Base-by-base conservation (phyloP, 2,888 invertebrate genomes). In the Digitonthophagus gazella region DNA sequence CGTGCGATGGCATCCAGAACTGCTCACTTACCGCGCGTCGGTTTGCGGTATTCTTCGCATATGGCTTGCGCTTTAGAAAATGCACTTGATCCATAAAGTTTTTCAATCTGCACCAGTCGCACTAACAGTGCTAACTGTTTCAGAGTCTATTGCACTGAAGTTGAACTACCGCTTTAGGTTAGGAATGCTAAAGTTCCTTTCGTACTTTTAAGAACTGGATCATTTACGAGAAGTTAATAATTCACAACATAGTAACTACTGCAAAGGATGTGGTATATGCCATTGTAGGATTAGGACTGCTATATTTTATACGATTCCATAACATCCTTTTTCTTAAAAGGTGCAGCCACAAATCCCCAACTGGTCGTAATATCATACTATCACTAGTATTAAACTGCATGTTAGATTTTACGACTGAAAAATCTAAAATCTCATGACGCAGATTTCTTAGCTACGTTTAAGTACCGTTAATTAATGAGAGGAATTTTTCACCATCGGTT, bases 1-100 rank as follows among this genome's bases (percentile, higher is more conserved):
- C 20, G 61, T 20, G 61, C 61, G 61, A 61, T 61, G 61, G 61
- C 61, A 61, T 61, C 61, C 20, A 61, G 61, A 61, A 61, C 61
- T 61, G 61, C 61, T 61, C 61, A 61, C 61, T 61, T 18, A 61
- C 20, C 15, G 61, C 20, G n/a, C 61, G 18, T n/a, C 16, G 20
- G n/a, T 20, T 61, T 61, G 61, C 61, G 61, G 61, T 61, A 61
- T 61, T 61, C 20, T 61, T 61, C 61, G 61, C 61, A 61, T 44
- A 44, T 44, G 28, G 28, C 11, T 11, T 5, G 28, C 6, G 28
- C 28, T 44, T 44, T 44, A 11, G 28, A 44, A 44, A 44, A 44
- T 44, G 28, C 28, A 44, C 28, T 44, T 44, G 28, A 44, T 44
- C 28, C 28, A 44, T 44, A 44, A 8, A 44, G 28, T 44, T 44